Conservation (phyloP, 92 coral and sea anemone genomes). For the Heteractis magnifica region DNA sequence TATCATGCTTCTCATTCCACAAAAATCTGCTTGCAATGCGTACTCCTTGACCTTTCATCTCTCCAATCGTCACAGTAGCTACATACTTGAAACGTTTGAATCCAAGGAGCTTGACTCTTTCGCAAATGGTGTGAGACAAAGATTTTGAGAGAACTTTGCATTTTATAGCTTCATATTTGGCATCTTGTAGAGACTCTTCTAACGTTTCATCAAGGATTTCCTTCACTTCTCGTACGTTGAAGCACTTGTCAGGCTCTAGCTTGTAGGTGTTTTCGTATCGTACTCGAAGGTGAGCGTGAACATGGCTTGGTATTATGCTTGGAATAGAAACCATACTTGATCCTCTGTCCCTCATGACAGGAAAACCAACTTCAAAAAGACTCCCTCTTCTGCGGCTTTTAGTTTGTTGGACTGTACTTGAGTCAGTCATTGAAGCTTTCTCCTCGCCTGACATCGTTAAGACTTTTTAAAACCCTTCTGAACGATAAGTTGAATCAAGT, state of each 20-base stretch:
- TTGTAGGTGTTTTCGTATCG: conserved; percentile 87
- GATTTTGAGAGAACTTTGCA: conserved; percentile 74
- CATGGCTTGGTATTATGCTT: conserved; percentile 76
- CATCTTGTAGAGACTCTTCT: conserved; percentile 73
- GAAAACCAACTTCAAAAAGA: conserved; percentile 95
- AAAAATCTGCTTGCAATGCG: conserved; percentile 85
- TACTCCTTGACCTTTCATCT: conserved; percentile 78
- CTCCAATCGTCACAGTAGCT: conserved; percentile 74
- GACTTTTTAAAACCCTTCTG: background rate
- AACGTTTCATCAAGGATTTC: conserved; percentile 84
- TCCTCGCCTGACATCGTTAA: conserved; percentile 18
- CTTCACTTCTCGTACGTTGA: conserved; percentile 81
- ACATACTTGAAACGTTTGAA: conserved; percentile 69
- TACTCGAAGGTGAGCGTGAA: conserved; percentile 63
- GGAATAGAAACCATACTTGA: conserved; percentile 92
- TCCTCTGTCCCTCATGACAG: conserved; percentile 82
- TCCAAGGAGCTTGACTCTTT: conserved; percentile 78
- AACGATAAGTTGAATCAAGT: background rate
- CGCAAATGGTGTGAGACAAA: conserved; percentile 80
- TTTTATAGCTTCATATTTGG: conserved; percentile 66
- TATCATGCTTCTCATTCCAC: conserved; percentile 90
- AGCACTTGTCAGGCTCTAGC: conserved; percentile 91
- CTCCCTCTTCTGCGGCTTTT: conserved; percentile 83
- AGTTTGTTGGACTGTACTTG: conserved; percentile 14
- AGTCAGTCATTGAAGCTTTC: conserved; percentile 24